These are phyloP conservation scores for Pseudococcus jackbeardsleyi DNA, from an alignment of 2,888 invertebrate species.

Conservation along the genomic window DNA sequence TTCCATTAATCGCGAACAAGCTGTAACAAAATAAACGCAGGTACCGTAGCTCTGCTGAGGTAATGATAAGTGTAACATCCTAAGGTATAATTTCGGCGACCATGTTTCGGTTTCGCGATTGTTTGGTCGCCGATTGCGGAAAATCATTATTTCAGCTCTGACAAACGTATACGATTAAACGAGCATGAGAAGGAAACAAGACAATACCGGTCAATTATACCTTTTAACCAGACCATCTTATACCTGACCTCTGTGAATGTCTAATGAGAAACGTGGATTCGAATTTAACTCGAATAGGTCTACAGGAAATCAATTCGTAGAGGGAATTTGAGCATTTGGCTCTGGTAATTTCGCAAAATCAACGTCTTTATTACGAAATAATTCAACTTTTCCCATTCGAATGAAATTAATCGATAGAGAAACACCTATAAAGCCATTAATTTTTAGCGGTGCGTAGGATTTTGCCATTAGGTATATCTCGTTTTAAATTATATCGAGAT, in stretches of 20 bases:
- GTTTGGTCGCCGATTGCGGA: slow-evolving; percentile 17
- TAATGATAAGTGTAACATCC: neutral
- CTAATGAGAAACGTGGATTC: neutral
- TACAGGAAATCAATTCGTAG: too few species aligned
- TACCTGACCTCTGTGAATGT: neutral
- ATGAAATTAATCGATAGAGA: neutral
- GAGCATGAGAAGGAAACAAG: slow-evolving; percentile 23
- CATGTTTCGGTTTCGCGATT: neutral
- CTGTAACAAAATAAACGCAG: neutral
- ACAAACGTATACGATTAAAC: slow-evolving; percentile 13
- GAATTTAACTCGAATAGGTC: too few species aligned
- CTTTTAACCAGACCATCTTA: slow-evolving; percentile 32
- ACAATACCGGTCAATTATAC: slow-evolving; percentile 37
- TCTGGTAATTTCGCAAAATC: too few species aligned
- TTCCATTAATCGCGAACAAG: neutral
- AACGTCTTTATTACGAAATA: too few species aligned
- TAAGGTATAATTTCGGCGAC: neutral
- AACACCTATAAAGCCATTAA: too few species aligned
- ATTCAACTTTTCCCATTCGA: neutral
- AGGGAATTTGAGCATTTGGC: too few species aligned
- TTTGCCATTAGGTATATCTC: too few species aligned
- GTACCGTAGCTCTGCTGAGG: neutral
- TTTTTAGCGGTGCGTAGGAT: too few species aligned
- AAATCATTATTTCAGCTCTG: slow-evolving; percentile 14
- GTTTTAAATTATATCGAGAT: too few species aligned